Evolutionary conservation across 2,888 invertebrate genomes (phyloP), one percentile per base, ranked within the genome.

Genomic region (Agonopterix alstromeriana): DNA sequence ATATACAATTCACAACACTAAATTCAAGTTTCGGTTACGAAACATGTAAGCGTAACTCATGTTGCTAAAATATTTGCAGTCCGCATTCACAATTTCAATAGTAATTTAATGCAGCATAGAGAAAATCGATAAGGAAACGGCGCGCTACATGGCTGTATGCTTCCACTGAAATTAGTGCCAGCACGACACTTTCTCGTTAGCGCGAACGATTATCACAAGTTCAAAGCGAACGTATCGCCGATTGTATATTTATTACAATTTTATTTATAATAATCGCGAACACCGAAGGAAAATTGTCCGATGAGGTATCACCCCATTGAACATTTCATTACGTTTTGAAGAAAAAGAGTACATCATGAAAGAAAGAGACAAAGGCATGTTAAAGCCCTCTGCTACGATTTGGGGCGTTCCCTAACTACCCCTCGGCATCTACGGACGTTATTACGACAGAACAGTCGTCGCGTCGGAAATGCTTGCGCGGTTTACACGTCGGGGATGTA

Each of bases 121-220:
- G 83, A 87, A 86, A 87, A 87, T 87, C 87, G 84, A 87, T 87
- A 87, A 82, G 79, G 78, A 79, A 81, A 80, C 82, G 71, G 74
- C 79, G 78, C 78, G 79, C 73, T 77, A 78, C 77, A 77, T 74
- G 65, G 73, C 70, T 69, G 60, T 62, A 67, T 70, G 67, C 67
- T 71, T 69, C 64, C 75, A 69, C 73, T 73, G 57, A 67, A 71
- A 67, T 75, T 64, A 67, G 65, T 67, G 64, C 67, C 64, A 67
- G 70, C 67, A 63, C 64, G 63, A 68, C 72, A 74, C 75, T 72
- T 75, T 72, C 64, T 69, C 73, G 60, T 57, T 57, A 52, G 55
- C 60, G 54, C 59, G 40, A 53, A 60, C 55, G 49, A 63, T 65
- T 64, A 57, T 55, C 60, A 63, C 63, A 57, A 59, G 44, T 60